These are phyloP conservation scores for Brachyistius frenatus DNA, from an alignment of 2,113 vertebrate genomes.

Conservation along the genomic window DNA sequence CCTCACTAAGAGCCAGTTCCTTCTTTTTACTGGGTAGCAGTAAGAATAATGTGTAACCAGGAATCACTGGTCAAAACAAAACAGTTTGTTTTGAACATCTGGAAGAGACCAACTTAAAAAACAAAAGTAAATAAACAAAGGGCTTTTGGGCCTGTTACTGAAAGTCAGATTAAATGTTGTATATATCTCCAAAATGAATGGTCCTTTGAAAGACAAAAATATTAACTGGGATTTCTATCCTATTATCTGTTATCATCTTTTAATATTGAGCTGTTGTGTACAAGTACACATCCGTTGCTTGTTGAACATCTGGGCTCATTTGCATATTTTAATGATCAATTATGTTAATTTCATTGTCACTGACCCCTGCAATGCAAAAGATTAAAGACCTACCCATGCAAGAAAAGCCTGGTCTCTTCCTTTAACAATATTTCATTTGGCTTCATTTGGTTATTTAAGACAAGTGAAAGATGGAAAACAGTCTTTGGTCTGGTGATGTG, in stretches of 20 bases:
- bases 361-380: conserved; percentile 65
- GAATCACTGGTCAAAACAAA: too few species aligned
- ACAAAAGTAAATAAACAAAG: too few species aligned
- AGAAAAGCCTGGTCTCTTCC: conserved; percentile 36
- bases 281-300: conserved; percentile 81
- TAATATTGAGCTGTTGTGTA: conserved; percentile 74
- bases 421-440: conserved; percentile 33
- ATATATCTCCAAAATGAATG: conserved; percentile 22
- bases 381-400: conserved; percentile 67
- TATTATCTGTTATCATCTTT: conserved; percentile 34
- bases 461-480: conserved; percentile 18
- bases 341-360: conserved; percentile 82
- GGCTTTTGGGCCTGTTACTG: conserved; percentile 7
- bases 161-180: conserved; percentile 24
- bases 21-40: too few species aligned
- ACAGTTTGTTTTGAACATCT: too few species aligned
- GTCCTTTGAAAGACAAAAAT: conserved; percentile 22
- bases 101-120: too few species aligned
- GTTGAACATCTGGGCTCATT: conserved; percentile 83
- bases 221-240: conserved; percentile 16
- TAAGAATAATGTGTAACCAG: too few species aligned
- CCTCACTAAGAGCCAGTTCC: too few species aligned
- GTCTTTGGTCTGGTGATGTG: not conserved
- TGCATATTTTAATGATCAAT: conserved; percentile 86
- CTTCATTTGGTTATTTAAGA: conserved; percentile 9